Base-by-base conservation (phyloP, 2,113 vertebrate genomes). In the Chaetodon trifascialis region DNA sequence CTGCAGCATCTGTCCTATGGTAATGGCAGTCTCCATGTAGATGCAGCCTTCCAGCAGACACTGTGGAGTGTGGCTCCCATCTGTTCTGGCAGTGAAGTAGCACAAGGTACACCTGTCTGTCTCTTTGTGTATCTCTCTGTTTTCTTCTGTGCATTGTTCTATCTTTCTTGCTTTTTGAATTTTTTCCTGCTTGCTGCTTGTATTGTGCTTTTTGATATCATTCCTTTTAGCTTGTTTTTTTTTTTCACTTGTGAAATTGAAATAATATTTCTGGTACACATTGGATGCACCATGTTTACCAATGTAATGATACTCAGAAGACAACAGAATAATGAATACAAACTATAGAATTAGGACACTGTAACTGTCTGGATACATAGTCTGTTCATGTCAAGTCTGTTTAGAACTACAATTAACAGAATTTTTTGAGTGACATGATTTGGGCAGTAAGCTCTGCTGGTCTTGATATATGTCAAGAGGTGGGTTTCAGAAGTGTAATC, bases 51-150 rank as follows among this genome's bases (percentile, higher is more conserved):
- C 93, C 98, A 99, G 94, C 98, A 99, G 91, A 99, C 98, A 0
- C 96, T 99, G 10, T 99, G 98, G 98, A 99, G 97, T 5, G 97
- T 99, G 68, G 97, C 97, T 34, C 98, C 98, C 0, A 97, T 99
- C 95, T 99, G 98, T 92, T 99, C 97, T 17, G 97, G 98, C 82
- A 99, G 98, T 68, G 97, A 99, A 95, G 97, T 93, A 54, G 98
- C 97, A 87, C 97, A 99, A 97, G 98, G 98, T 99, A 94, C 19
- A 51, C 12, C 44, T 55, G 38, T 55, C 36, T 34, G 38, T 40
- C 8, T 40, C 15, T 59, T 8, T 58, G 19, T 34, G 36, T 17
- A 8, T 60, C 11, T 15, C 10, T 54, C 17, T 46, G 2, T 25
- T 40, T 19, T 40, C 6, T 58, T 36, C 14, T 55, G 12, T 2